Evolutionary conservation across 2,888 invertebrate species (phyloP), one percentile per base, ranked within the genome.

Genomic region (Pediacus dermestoides): DNA sequence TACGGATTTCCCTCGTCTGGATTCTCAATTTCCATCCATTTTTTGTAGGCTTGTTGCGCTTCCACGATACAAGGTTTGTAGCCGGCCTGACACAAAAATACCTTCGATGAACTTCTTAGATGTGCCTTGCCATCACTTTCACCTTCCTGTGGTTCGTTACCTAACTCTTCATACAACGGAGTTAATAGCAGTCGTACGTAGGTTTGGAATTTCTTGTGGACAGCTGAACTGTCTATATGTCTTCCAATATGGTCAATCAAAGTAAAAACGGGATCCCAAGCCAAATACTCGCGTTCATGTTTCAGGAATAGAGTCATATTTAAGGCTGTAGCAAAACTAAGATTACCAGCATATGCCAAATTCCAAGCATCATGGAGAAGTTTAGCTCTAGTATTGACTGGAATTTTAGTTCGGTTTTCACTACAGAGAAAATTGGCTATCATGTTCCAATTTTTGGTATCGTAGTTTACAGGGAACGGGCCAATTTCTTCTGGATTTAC

Each of bases 401-500:
- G 86, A 39, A 88, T 82, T 8, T 59, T 67, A 0, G 66, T 63
- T 1, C 81, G 68, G 9, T 70, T 65, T 33, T 76, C 70, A 41
- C 76, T 76, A 50, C 71, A 72, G 1, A 88, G 70, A 58, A 74
- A 87, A 14, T 74, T 66, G 0, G 84, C 76, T 3, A 90, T 66
- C 53, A 86, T 74, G 44, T 81, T 76, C 89, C 89, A 90, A 61
- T 88, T 89, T 22, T 74, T 70, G 3, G 70, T 62, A 56, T 89
- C 89, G 58, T 90, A 90, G 60, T 88, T 88, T 0, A 90, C 89
- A 2, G 87, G 85, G 68, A 81, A 88, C 22, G 88, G 86, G 1
- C 85, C 88, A 45, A 88, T 88, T 71, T 89, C 88, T 58, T 88
- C 88, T 3, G 87, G 84, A 67, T 89, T 90, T 1, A 88, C 74